A percentile compares a stretch with the other conserved stretches of the same genome.
phyloP scores from a whole-genome alignment of 1,140 invertebrate genomes.

The Agrypnia vestita region DNA sequence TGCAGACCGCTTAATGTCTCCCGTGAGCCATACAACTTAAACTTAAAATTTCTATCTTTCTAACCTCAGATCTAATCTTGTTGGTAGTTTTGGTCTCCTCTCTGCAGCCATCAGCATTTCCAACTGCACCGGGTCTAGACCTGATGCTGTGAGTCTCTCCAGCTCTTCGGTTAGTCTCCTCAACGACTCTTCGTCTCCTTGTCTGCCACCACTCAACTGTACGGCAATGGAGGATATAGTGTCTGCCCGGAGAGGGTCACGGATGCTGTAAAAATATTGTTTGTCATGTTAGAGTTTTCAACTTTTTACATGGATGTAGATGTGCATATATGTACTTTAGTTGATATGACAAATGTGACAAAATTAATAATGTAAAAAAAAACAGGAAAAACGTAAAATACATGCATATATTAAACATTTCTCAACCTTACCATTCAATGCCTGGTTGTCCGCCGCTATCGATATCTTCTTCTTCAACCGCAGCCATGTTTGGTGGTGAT shows the following conservation, averaged over 20 bases:
- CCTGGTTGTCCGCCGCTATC: not conserved
- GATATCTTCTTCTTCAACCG: conserved; percentile 62
- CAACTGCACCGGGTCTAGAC: conserved; percentile 14
- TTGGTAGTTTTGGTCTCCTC: conserved; percentile 22
- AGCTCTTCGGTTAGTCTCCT: conserved; percentile 29
- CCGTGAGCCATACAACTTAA: too few relatives aligned
- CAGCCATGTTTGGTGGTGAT: conserved; percentile 69
- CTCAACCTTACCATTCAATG: not conserved
- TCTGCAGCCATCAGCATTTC: conserved; percentile 18
- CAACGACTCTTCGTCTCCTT: conserved; percentile 28
- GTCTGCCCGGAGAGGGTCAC: not conserved
- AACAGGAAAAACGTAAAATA: too few relatives aligned
- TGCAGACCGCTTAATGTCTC: too few relatives aligned
- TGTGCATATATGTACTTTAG: too few relatives aligned
- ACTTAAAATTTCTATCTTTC: not conserved
- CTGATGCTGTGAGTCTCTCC: conserved; percentile 3
- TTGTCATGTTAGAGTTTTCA: too few relatives aligned
- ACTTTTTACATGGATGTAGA: too few relatives aligned
- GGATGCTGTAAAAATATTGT: not conserved
- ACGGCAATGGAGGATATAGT: conserved; percentile 8
- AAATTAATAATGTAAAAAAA: too few relatives aligned
- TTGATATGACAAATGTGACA: too few relatives aligned
- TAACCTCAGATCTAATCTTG: conserved; percentile 27
- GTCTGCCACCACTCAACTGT: conserved; percentile 1
- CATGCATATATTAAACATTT: too few relatives aligned